These are phyloP conservation scores for Heterodera carotae DNA, from an alignment of 1,140 invertebrate species.

Conservation along the genomic window DNA sequence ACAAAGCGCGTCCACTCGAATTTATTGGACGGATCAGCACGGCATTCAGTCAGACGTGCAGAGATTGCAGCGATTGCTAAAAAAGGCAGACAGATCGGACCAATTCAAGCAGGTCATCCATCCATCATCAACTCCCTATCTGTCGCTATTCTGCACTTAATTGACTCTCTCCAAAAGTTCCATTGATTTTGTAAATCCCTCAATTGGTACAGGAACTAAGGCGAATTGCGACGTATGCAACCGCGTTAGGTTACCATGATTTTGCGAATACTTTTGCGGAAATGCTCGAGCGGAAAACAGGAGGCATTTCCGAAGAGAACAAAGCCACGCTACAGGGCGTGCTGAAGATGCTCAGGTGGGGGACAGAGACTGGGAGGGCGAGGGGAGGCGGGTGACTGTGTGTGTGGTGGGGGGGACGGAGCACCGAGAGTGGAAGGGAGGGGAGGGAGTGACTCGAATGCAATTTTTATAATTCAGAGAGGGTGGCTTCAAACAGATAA, in stretches of 20 bases:
- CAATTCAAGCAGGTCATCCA: slow-evolving; percentile 41
- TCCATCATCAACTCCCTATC: too few relatives aligned
- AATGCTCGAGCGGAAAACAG: slow-evolving; percentile 1
- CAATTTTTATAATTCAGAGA: too few relatives aligned
- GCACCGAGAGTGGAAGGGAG: too few relatives aligned
- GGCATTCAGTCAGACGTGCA: slow-evolving; percentile 37
- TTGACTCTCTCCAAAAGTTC: slow-evolving; percentile 30
- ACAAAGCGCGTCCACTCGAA: slow-evolving; percentile 16
- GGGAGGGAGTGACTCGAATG: too few relatives aligned
- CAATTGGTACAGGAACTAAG: slow-evolving; percentile 39
- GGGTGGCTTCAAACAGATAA: background rate
- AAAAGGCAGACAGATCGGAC: slow-evolving; percentile 34
- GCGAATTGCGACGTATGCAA: slow-evolving; percentile 34
- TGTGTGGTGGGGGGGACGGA: too few relatives aligned
- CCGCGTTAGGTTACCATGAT: slow-evolving; percentile 39
- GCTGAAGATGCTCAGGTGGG: background rate
- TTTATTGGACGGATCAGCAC: slow-evolving; percentile 40
- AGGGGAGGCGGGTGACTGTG: too few relatives aligned
- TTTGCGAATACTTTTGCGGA: slow-evolving; percentile 25
- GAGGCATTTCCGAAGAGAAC: slow-evolving; percentile 28
- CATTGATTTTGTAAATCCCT: background rate
- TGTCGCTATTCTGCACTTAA: too few relatives aligned
- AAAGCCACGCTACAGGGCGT: background rate
- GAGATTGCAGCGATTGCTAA: slow-evolving; percentile 27
- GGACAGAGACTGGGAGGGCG: too few relatives aligned